Evolutionary conservation across 1,140 invertebrate genomes (phyloP), one percentile per base, ranked within the genome.

Genomic region (Drosophila watanabei): DNA sequence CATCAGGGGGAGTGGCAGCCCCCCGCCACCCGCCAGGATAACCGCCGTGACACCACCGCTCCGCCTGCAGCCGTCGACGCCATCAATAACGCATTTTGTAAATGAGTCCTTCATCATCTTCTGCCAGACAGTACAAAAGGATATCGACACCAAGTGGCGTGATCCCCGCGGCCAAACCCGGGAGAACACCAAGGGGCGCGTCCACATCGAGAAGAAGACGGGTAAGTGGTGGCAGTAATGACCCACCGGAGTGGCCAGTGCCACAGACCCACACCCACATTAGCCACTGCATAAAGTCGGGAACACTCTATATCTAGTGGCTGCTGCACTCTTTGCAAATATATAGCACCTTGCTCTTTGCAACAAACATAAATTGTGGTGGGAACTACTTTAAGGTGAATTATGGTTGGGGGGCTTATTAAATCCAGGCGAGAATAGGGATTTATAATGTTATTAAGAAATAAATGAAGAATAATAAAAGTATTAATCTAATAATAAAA

Each of bases 81-180:
- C 89, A 82, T 92, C 89, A 78, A 92, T 92, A 87, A 81, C 89
- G 75, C 91, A 92, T 88, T 93, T 93, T 80, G 92, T 92, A 81
- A 93, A 93, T 83, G 91, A 90, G 59, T 93, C 92, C 79, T 93
- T 92, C 80, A 93, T 93, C 77, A 92, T 93, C 59, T 91, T 86
- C 69, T 93, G 92, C 79, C 82, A 89, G 82, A 92, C 86, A 88
- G 79, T 91, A 91, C 91, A 92, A 87, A 91, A 81, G 75, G 79
- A 92, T 81, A 81, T 85, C 49, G 80, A 90, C 79, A 89, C 86
- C 61, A 92, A 92, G 84, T 93, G 92, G 92, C 90, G 84, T 63
- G 91, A 92, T 90, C 92, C 92, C 56, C 75, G 62, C 11, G 92
- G 92, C 20, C 70, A 77, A 63, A 51, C 89, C 48, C 83, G 85